Conservation (phyloP, 2,888 invertebrate genomes). For the Bombylius discolor region DNA sequence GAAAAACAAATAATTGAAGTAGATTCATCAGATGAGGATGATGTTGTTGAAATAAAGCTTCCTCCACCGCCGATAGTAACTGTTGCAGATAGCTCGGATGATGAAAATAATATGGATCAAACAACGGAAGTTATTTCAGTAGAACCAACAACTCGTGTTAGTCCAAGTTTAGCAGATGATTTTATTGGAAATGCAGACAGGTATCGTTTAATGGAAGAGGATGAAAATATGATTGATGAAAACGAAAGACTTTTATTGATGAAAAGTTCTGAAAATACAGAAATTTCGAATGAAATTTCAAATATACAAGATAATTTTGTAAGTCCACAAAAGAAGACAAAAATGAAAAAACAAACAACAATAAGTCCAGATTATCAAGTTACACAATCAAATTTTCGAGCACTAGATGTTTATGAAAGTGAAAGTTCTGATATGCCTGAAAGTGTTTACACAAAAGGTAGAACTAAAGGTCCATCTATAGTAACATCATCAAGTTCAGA, state of each 20-base stretch:
- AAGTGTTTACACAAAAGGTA: constrained; percentile 27
- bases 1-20: constrained; percentile 18
- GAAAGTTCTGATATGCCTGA: constrained; percentile 41
- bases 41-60: constrained; percentile 27
- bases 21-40: constrained; percentile 23
- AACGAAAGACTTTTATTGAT: not conserved
- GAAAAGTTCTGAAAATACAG: not conserved
- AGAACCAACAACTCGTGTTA: constrained; percentile 15
- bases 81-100: constrained; percentile 27
- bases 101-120: not conserved
- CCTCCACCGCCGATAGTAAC: constrained; percentile 26
- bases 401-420: constrained; percentile 44
- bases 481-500: constrained; percentile 18
- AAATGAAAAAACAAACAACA: constrained; percentile 11
- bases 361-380: constrained; percentile 27
- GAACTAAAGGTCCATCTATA: constrained; percentile 18
- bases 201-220: constrained; percentile 22
- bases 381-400: constrained; percentile 34
- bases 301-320: not conserved
- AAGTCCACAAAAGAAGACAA: not conserved
- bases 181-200: constrained; percentile 32
- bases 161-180: constrained; percentile 34
- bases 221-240: constrained; percentile 20
- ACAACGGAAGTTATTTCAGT: not conserved
- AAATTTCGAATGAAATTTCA: not conserved